Conservation (phyloP, 2,888 invertebrate genomes). For the Diogma glabrata region DNA sequence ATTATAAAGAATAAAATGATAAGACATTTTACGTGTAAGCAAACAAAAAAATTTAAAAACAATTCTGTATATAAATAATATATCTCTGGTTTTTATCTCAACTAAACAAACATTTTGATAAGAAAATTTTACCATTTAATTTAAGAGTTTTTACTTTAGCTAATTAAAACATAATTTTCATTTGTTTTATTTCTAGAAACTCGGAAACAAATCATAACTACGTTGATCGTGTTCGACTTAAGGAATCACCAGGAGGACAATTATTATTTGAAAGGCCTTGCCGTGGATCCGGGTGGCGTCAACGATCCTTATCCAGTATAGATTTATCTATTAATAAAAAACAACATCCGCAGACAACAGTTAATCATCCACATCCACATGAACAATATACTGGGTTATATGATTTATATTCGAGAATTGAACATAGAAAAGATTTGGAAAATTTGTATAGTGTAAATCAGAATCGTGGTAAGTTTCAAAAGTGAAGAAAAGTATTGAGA, state of each 20-base stretch:
- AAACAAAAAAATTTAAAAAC: too few species aligned
- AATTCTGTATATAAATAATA: too few species aligned
- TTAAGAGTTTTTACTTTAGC: too few species aligned
- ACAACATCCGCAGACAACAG: not conserved
- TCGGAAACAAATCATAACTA: conserved; percentile 35
- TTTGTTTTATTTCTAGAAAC: conserved; percentile 22
- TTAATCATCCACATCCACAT: conserved; percentile 21
- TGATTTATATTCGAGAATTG: conserved; percentile 16
- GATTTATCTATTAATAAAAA: conserved; percentile 34
- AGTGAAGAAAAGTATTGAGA: not conserved
- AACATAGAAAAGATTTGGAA: conserved; percentile 15
- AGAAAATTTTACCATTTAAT: too few species aligned
- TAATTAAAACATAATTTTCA: too few species aligned
- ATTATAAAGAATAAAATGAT: too few species aligned
- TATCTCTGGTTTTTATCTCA: too few species aligned
- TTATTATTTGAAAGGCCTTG: conserved; percentile 25
- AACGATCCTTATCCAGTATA: conserved; percentile 39
- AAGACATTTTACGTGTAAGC: too few species aligned
- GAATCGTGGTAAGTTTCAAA: conserved; percentile 9
- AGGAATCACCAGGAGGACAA: conserved; percentile 23
- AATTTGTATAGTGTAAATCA: conserved; percentile 13
- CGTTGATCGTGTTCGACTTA: conserved; percentile 37
- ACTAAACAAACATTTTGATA: too few species aligned
- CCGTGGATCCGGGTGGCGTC: conserved; percentile 37
- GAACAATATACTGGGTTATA: conserved; percentile 21